A percentile compares a stretch with the other conserved stretches of the same genome.
phyloP scores from a whole-genome alignment of 2,113 vertebrate genomes.

The Lepisosteus osseus region DNA sequence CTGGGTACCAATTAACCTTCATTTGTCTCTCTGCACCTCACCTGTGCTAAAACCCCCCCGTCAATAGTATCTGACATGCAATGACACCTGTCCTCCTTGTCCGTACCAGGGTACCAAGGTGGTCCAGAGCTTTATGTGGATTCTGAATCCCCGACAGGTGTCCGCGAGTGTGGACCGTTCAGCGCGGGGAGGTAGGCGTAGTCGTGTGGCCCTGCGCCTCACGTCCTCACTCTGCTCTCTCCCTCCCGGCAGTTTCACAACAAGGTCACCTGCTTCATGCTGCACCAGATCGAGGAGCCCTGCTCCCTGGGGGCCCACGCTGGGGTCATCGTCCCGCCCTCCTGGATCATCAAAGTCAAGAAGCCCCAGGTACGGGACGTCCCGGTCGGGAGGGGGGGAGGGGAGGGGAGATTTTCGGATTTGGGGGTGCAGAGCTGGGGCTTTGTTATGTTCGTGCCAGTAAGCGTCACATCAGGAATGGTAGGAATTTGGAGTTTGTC shows the following conservation, averaged over 20 bases:
- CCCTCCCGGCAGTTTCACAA: conserved; percentile 84
- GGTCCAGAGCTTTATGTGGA: conserved; percentile 95
- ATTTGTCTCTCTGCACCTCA: no score
- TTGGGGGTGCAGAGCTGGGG: no score
- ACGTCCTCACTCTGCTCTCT: conserved; percentile 9
- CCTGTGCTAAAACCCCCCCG: no score
- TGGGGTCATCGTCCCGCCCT: conserved; percentile 91
- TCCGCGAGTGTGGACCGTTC: conserved; percentile 83
- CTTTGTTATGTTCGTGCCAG: no score
- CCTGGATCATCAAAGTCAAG: conserved; percentile 99
- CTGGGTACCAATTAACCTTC: no score
- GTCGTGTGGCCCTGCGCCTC: no score
- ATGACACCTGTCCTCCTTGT: no score
- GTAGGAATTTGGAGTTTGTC: no score
- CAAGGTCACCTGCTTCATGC: conserved; percentile 98
- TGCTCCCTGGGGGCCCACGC: conserved; percentile 93
- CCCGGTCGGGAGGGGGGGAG: neutral
- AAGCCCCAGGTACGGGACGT: conserved; percentile 83
- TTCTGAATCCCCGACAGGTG: conserved; percentile 93
- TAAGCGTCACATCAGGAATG: no score
- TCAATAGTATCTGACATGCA: no score
- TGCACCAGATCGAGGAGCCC: conserved; percentile 95
- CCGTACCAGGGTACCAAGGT: conserved; percentile 81
- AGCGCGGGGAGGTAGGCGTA: no score
- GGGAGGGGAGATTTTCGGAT: neutral